Evolutionary conservation across 23 tunicate species (phyloP), one percentile per base, ranked within the genome.

Genomic region (Styela plicata): DNA sequence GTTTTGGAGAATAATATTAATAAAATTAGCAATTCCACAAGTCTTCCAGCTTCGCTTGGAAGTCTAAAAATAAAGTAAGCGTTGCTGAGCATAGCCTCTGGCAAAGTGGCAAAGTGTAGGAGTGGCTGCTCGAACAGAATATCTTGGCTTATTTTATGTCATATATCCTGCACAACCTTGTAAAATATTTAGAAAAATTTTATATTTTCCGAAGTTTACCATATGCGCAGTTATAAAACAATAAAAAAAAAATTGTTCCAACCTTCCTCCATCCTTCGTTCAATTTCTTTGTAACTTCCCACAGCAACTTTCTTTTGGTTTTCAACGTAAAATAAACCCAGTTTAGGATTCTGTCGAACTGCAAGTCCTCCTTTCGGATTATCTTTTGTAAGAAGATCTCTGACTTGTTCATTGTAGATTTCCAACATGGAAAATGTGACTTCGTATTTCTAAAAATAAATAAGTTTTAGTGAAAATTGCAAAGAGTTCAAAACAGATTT

Each of bases 201-300:
- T n/a, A n/a, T n/a, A n/a, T n/a, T n/a, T n/a, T n/a, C n/a, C n/a
- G n/a, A n/a, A n/a, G n/a, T n/a, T n/a, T n/a, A n/a, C n/a, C n/a
- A n/a, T n/a, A n/a, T n/a, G n/a, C n/a, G n/a, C n/a, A n/a, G n/a
- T n/a, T n/a, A n/a, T n/a, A n/a, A n/a, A n/a, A n/a, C n/a, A n/a
- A n/a, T n/a, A n/a, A n/a, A n/a, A n/a, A n/a, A n/a, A n/a, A n/a
- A n/a, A n/a, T n/a, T n/a, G n/a, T n/a, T n/a, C n/a, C n/a, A n/a
- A 86, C 99, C 99, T 87, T 95, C 99, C 75, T 95, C 99, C 91
- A 95, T 95, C 79, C 99, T 79, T 28, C 96, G 78, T 84, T 95
- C 99, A 81, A 95, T 95, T 82, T 95, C 99, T 69, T 83, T 84
- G 83, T 95, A 95, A 69, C 96, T 86, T 19, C 99, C 99, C 28